Conservation (phyloP, 2,797 vertebrate species). For the Dromococcyx pavoninus region DNA sequence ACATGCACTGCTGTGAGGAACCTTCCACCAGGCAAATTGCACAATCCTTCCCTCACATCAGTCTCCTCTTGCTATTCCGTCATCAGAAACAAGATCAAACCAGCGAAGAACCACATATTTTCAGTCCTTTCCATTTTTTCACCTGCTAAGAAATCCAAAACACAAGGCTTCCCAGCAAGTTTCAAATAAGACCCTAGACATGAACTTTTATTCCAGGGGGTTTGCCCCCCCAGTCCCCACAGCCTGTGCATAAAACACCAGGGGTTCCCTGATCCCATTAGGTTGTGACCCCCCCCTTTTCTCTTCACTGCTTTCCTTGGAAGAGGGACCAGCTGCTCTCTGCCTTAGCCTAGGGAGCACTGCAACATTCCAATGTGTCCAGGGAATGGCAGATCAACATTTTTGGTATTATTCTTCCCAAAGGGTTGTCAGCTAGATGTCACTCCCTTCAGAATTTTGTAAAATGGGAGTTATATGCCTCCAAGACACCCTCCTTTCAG, state of each 20-base stretch:
- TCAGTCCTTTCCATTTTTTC: background rate
- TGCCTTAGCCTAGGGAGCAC: background rate
- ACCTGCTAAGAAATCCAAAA: background rate
- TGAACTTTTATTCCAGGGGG: background rate
- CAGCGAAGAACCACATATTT: background rate
- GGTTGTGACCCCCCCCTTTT: background rate
- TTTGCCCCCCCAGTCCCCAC: background rate
- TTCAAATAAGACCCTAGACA: background rate
- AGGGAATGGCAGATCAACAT: background rate
- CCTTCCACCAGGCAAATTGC: background rate
- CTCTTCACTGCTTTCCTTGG: no score
- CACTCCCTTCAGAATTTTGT: background rate
- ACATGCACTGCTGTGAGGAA: background rate
- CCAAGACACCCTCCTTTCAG: background rate
- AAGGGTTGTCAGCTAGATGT: background rate
- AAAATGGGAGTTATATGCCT: background rate
- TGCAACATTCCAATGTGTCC: background rate
- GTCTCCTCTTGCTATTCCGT: background rate
- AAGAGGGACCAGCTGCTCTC: background rate
- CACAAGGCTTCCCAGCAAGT: background rate
- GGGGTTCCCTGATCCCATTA: rapidly evolving
- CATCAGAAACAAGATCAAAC: background rate
- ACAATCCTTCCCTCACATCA: background rate
- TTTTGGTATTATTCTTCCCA: background rate
- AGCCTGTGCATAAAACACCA: background rate